phyloP scores from a whole-genome alignment of 2,113 vertebrate genomes.

The Hassar affinis region DNA sequence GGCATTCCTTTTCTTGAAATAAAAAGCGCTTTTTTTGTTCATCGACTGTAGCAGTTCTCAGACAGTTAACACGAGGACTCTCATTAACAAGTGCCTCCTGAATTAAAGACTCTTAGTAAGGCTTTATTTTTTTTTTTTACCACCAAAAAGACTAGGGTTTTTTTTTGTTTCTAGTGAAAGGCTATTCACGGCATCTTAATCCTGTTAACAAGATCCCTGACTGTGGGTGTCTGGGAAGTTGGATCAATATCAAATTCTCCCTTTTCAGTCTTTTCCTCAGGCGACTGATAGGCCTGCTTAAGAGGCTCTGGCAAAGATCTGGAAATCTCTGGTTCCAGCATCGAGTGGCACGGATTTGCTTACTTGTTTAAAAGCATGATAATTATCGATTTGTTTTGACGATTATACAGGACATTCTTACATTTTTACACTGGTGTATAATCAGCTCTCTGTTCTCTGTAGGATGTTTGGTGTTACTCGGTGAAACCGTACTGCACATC shows the following conservation, averaged over 20 bases:
- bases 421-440: background rate
- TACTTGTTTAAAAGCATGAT: background rate
- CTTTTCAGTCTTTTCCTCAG: constrained; percentile 53
- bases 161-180: constrained; percentile 47
- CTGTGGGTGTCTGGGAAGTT: constrained; percentile 58
- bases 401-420: background rate
- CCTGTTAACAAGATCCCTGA: constrained; percentile 58
- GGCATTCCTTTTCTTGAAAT: background rate
- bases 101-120: constrained; percentile 47
- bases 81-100: constrained; percentile 46
- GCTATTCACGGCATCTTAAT: constrained; percentile 59
- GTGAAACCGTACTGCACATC: background rate
- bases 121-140: constrained; percentile 26
- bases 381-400: background rate
- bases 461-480: background rate
- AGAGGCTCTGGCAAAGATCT: constrained; percentile 42
- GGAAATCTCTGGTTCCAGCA: constrained; percentile 39
- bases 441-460: background rate
- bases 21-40: constrained; percentile 1
- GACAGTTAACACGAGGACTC: constrained; percentile 45
- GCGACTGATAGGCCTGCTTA: constrained; percentile 50
- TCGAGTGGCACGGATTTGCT: constrained; percentile 19
- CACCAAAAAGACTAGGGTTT: constrained; percentile 34
- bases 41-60: constrained; percentile 33
- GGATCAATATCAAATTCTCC: constrained; percentile 60